Base-by-base conservation (phyloP, 2,113 vertebrate genomes). In the Bujurquina vittata region DNA sequence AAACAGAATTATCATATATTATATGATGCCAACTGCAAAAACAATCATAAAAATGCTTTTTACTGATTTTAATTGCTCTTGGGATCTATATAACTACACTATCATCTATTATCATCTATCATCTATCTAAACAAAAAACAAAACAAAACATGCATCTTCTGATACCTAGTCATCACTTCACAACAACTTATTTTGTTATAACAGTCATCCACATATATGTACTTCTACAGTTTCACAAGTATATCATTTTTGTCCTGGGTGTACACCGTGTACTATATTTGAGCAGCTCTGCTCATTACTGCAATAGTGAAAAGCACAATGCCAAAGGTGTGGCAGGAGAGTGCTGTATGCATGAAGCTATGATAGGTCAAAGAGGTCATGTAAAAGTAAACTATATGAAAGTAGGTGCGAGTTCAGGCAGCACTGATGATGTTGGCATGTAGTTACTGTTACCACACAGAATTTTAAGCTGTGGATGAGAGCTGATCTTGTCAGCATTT, bases 231-330 rank as follows among this genome's bases (percentile, higher is more conserved):
- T 7, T 20, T 31, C 15, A 63, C 4, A 72, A 57, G 73, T 58
- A 46, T 23, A 61, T 52, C 2, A 23, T 75, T 52, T 75, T 55
- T 54, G n/a, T 35, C 33, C 33, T 33, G 33, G 6, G 33, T 33
- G 33, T 33, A 7, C 33, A 33, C 5, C 6, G 6, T 33, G 33
- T 33, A 33, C 33, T 33, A 33, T 83, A 75, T 93, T 87, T 92
- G 60, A 76, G 73, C 90, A 90, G 89, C 84, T 75, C 20, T 75
- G 59, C 90, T 94, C 90, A 92, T 94, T 87, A 86, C 61, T 77
- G 22, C 79, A 80, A 84, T 84, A 91, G 87, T 94, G 94, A 94
- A 80, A 88, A 61, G 49, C 23, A 26, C 29, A 31, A 7, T 61
- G 49, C 40, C 33, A 22, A 33, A 10, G 11, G 46, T 83, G 54